Percentiles rank a stretch among this genome's conserved stretches.
These are phyloP conservation scores for Apostichopus californicus DNA, from an alignment of 35 echinoderm and acorn worm genomes.

Conservation along the genomic window DNA sequence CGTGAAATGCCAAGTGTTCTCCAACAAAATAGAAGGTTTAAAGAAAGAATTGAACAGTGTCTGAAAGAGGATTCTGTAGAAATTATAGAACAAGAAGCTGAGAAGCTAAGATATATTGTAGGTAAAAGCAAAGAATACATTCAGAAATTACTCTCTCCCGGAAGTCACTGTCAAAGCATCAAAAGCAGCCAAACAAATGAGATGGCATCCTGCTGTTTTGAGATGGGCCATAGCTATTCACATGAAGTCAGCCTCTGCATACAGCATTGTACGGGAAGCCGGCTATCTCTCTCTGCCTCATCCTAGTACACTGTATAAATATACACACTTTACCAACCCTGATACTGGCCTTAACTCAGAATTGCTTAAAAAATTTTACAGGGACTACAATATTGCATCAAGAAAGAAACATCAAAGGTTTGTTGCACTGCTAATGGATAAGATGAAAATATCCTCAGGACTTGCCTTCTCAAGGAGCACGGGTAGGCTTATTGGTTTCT, in stretches of 20 bases:
- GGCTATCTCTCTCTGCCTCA: slow-evolving; percentile 63
- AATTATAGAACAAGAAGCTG: background rate
- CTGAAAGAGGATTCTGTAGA: slow-evolving; percentile 29
- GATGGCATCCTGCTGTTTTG: slow-evolving; percentile 78
- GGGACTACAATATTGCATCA: background rate
- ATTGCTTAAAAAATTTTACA: background rate
- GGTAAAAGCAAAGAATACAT: background rate
- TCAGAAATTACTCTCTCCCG: background rate
- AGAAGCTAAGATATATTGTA: background rate
- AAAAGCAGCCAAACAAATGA: slow-evolving; percentile 58
- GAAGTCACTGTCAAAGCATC: background rate
- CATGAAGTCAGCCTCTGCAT: slow-evolving; percentile 62
- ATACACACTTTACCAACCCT: slow-evolving; percentile 46
- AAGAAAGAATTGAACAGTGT: background rate
- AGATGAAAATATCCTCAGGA: slow-evolving; percentile 60
- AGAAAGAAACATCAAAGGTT: background rate
- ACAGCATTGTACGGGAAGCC: slow-evolving; percentile 53
- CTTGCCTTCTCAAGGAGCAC: slow-evolving; percentile 22
- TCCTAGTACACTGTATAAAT: slow-evolving; percentile 55
- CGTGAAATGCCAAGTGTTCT: background rate
- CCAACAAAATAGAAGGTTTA: background rate
- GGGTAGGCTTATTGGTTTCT: slow-evolving; percentile 18
- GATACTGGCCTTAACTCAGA: background rate
- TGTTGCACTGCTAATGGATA: slow-evolving; percentile 51
- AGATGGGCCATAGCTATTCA: slow-evolving; percentile 72